Conservation (phyloP, 1,140 invertebrate species). For the Drosophila cardini region DNA sequence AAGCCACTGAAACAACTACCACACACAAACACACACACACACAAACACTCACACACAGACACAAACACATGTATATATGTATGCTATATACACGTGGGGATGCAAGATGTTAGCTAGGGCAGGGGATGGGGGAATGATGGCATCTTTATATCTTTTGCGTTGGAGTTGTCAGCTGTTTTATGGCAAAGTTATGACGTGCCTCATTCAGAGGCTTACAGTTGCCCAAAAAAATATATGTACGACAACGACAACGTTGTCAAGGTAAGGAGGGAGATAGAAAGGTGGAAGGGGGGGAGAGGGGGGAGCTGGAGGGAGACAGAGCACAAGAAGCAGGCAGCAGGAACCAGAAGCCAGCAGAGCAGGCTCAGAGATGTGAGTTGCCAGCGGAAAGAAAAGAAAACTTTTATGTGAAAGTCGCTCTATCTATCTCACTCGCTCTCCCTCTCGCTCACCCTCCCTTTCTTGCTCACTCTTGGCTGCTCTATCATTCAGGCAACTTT, state of each 20-base stretch:
- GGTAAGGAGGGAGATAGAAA: conserved; percentile 16
- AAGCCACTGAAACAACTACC: conserved; percentile 72
- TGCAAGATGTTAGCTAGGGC: neutral
- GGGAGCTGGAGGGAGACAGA: neutral
- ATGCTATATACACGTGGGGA: conserved; percentile 3
- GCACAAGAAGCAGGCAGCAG: conserved; percentile 19
- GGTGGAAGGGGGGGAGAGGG: neutral
- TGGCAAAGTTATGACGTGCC: conserved; percentile 78
- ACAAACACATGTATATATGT: neutral
- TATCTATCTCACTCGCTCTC: too few relatives aligned
- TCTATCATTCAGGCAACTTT: conserved; percentile 36
- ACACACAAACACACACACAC: conserved; percentile 1
- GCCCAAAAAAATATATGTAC: conserved; percentile 28
- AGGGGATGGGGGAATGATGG: conserved; percentile 32
- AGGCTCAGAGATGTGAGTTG: neutral
- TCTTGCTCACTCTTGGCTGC: conserved; percentile 18
- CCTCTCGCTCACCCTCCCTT: neutral
- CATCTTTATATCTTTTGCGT: conserved; percentile 51
- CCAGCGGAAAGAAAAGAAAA: conserved; percentile 37
- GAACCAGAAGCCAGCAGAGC: neutral
- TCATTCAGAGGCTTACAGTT: conserved; percentile 63
- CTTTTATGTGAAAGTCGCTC: conserved; percentile 37
- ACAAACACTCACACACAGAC: conserved; percentile 8
- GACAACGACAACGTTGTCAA: conserved; percentile 49
- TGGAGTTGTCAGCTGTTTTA: conserved; percentile 77